Evolutionary conservation across 2,888 invertebrate species (phyloP).

Genomic region (Ectemnius continuus): DNA sequence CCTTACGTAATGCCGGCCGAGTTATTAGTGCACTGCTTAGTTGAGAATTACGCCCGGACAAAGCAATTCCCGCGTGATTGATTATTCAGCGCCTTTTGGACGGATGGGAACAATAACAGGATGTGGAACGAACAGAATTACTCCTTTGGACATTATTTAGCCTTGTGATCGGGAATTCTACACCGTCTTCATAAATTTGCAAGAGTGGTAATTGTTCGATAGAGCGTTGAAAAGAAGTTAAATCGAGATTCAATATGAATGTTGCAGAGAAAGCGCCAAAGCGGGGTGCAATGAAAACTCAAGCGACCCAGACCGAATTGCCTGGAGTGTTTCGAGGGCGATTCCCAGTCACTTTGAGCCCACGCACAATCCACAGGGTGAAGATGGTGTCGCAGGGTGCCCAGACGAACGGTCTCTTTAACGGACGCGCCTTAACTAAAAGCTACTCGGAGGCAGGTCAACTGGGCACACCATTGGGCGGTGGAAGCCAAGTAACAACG

Average conservation of each 20-base stretch:
- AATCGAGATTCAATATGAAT: not conserved
- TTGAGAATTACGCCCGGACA: not conserved
- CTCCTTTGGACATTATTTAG: no score
- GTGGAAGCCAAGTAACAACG: constrained; percentile 51
- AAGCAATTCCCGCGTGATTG: not conserved
- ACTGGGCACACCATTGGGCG: constrained; percentile 72
- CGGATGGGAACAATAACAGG: no score
- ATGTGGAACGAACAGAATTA: no score
- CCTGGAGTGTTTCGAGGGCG: constrained; percentile 81
- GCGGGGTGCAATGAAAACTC: constrained; percentile 92
- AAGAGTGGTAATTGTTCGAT: no score
- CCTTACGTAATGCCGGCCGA: not conserved
- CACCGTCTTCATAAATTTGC: no score
- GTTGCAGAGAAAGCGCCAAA: constrained; percentile 86
- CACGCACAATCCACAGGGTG: constrained; percentile 90
- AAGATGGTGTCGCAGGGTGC: constrained; percentile 94
- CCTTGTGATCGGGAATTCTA: no score
- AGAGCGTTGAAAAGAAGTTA: no score
- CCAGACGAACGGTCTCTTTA: constrained; percentile 90
- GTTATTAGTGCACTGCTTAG: constrained; percentile 5
- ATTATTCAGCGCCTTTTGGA: no score
- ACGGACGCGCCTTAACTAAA: constrained; percentile 89
- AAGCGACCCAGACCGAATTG: constrained; percentile 94
- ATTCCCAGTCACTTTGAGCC: constrained; percentile 84
- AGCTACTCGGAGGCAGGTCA: constrained; percentile 89